These are phyloP conservation scores for Rotaria magnacalcarata DNA, from an alignment of 2,888 invertebrate species.

Conservation along the genomic window DNA sequence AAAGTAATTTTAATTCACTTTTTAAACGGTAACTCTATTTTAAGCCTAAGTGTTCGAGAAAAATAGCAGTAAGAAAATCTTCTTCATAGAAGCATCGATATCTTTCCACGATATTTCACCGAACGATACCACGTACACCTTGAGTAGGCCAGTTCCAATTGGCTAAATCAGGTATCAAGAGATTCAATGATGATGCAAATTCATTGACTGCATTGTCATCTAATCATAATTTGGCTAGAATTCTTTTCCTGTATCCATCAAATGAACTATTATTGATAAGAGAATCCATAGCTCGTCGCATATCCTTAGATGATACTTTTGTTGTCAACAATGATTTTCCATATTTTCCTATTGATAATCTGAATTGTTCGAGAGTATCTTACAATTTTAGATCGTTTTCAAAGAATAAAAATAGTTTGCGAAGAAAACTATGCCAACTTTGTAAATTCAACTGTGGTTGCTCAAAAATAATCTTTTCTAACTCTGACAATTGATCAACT, in stretches of 20 bases:
- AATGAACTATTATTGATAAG: not conserved
- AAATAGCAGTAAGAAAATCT: slow-evolving; percentile 21
- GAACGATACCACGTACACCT: not conserved
- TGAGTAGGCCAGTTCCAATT: not conserved
- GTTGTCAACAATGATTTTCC: not conserved
- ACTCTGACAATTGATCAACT: not conserved
- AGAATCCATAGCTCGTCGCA: not conserved
- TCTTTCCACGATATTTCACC: not conserved
- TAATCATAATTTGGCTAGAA: not conserved
- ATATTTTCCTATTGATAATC: not conserved
- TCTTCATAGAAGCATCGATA: slow-evolving; percentile 5
- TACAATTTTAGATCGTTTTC: not conserved
- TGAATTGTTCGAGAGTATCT: not conserved
- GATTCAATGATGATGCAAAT: not conserved
- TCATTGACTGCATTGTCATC: not conserved
- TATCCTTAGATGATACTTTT: not conserved
- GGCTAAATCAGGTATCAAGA: not conserved
- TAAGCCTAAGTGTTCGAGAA: not conserved
- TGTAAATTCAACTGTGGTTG: not conserved
- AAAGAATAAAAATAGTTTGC: not conserved
- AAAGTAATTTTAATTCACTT: not conserved
- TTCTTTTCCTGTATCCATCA: not conserved
- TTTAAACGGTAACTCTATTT: not conserved
- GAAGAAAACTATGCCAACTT: not conserved
- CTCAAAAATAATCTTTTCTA: not conserved